These are phyloP conservation scores for Puntigrus tetrazona DNA, from an alignment of 2,113 vertebrate genomes.

Conservation along the genomic window DNA sequence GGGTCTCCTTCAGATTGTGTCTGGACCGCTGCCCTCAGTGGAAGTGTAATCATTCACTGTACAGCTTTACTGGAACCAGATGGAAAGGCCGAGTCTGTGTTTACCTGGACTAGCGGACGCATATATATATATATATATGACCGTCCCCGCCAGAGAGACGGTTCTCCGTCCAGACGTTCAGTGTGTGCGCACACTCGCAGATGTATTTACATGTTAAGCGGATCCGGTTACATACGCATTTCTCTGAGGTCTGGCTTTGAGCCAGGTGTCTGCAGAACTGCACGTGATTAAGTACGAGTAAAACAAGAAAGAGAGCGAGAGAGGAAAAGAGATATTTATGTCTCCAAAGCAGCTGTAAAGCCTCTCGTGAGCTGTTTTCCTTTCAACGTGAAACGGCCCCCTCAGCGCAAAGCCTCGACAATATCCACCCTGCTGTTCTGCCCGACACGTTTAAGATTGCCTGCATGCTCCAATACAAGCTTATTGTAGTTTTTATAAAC, in stretches of 20 bases:
- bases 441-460: not conserved
- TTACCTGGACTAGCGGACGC: conserved; percentile 23
- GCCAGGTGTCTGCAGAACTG: conserved; percentile 28
- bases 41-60: conserved; percentile 26
- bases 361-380: not conserved
- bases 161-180: not conserved
- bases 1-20: conserved; percentile 14
- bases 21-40: conserved; percentile 9
- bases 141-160: not conserved
- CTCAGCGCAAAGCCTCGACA: not conserved
- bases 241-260: conserved; percentile 13
- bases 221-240: conserved; percentile 21
- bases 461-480: not conserved
- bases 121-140: too few species aligned
- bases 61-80: conserved; percentile 43
- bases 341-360: conserved; percentile 8
- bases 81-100: not conserved
- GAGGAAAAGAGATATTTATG: not conserved
- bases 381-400: conserved; percentile 10
- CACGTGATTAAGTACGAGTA: conserved; percentile 12
- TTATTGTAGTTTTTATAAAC: not conserved
- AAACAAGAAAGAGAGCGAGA: not conserved
- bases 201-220: not conserved
- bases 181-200: not conserved
- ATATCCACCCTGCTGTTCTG: not conserved